Evolutionary conservation across 2,113 vertebrate genomes (phyloP), one percentile per base, ranked within the genome.

Genomic region (Notothenia coriiceps): DNA sequence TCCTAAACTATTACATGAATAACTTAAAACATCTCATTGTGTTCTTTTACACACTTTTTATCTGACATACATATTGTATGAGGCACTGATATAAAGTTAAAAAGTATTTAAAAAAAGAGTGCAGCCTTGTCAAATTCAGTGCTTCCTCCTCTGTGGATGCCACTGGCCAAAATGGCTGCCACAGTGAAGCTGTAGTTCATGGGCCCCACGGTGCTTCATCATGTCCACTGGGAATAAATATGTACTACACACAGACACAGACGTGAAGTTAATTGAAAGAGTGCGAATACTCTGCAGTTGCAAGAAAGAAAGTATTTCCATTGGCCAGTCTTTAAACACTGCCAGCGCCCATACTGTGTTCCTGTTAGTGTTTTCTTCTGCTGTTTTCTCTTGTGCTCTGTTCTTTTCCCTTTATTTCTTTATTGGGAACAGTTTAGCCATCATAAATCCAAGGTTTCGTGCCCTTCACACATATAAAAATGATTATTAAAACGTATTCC

Each of bases 91-190:
- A 40, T 40, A 40, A 6, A 40, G 35, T 29, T 29, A 40, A 40
- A 40, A 8, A 40, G 35, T 40, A 29, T 29, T 29, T 29, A 29
- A 54, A 57, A 29, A 29, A 29, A 29, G 29, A 29, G 0, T 3
- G 89, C 90, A 93, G 90, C 79, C 50, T 87, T 85, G 90, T 92
- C 86, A 90, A 83, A 89, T 91, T 91, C 81, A 87, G 86, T 86
- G 79, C 66, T 47, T 79, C 85, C 79, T 83, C 65, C 44, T 75
- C 61, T 43, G 18, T 91, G 79, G 90, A 62, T 8, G 60, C 20
- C 82, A 86, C 88, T 90, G 90, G 90, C 86, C 83, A 85, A 90
- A 90, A 81, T 74, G 83, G 86, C 86, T 90, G 90, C 88, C 10
- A 88, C 75, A 89, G 60, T 59, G 49, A 90, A 50, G 5, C 10